Evolutionary conservation across 2,888 invertebrate genomes (phyloP).

Genomic region (Drosophila differens): DNA sequence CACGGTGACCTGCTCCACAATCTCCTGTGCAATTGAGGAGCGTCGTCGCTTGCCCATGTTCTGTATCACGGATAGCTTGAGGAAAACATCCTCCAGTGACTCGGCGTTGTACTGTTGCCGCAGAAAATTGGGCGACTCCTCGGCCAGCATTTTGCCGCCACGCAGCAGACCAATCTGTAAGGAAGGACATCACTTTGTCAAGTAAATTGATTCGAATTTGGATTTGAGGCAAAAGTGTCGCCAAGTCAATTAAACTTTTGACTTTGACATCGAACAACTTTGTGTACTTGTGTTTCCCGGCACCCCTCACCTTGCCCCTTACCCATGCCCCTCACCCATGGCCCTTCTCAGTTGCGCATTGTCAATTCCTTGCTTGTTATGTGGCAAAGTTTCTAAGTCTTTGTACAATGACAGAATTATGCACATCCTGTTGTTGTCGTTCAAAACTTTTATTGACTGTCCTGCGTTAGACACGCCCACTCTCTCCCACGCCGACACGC

Average conservation of each 20-base stretch:
- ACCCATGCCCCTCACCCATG: neutral
- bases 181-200: constrained; percentile 19
- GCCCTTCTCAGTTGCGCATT: constrained; percentile 7
- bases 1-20: constrained; percentile 89
- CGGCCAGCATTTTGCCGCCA: constrained; percentile 93
- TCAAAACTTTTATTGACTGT: constrained; percentile 78
- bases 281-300: constrained; percentile 10
- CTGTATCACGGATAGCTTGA: constrained; percentile 92
- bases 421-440: constrained; percentile 71
- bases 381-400: constrained; percentile 47
- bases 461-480: constrained; percentile 21
- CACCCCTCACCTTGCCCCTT: neutral
- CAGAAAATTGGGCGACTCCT: constrained; percentile 91
- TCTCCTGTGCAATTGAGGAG: constrained; percentile 92
- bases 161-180: constrained; percentile 92
- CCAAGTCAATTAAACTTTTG: constrained; percentile 76
- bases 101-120: constrained; percentile 90
- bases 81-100: constrained; percentile 92
- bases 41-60: constrained; percentile 92
- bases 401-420: constrained; percentile 59
- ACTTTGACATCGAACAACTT: constrained; percentile 50
- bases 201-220: constrained; percentile 56
- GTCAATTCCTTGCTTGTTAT: constrained; percentile 11
- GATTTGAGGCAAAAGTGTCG: constrained; percentile 60
- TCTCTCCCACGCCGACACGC: neutral